These are phyloP conservation scores for Vireo altiloquus DNA, from an alignment of 2,113 vertebrate species.

Conservation along the genomic window DNA sequence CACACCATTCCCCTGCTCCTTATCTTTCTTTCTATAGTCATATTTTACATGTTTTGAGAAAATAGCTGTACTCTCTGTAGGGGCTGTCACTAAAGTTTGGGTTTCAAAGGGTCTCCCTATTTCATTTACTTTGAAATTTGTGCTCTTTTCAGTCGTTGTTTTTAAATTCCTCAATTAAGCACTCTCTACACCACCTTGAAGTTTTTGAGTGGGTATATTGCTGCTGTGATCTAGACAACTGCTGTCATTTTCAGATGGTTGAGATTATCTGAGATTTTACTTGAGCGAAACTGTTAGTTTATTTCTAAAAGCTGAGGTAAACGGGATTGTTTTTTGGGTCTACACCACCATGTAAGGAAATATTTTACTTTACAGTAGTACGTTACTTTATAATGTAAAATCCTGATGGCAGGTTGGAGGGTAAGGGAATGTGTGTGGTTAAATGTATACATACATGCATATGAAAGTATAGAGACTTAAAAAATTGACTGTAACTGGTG, in stretches of 20 bases:
- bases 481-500: not conserved
- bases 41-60: conserved; percentile 41
- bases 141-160: conserved; percentile 32
- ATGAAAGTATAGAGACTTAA: not conserved
- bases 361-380: not conserved
- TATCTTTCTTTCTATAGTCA: conserved; percentile 26
- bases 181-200: conserved; percentile 25
- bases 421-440: not conserved
- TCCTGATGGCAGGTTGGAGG: not conserved
- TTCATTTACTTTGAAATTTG: conserved; percentile 54
- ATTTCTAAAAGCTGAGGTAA: conserved; percentile 18
- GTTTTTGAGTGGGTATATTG: conserved; percentile 23
- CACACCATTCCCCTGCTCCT: not conserved
- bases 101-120: conserved; percentile 36
- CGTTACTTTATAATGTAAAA: not conserved
- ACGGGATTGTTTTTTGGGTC: not conserved
- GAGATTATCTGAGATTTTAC: conserved; percentile 30
- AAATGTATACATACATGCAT: not conserved
- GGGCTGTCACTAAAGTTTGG: conserved; percentile 51
- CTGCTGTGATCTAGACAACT: conserved; percentile 41
- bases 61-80: conserved; percentile 27
- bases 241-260: conserved; percentile 40
- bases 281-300: conserved; percentile 29
- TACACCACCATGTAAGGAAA: not conserved
- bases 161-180: conserved; percentile 61